Base-by-base conservation (phyloP, 2,888 invertebrate species). In the Machimus rusticus region DNA sequence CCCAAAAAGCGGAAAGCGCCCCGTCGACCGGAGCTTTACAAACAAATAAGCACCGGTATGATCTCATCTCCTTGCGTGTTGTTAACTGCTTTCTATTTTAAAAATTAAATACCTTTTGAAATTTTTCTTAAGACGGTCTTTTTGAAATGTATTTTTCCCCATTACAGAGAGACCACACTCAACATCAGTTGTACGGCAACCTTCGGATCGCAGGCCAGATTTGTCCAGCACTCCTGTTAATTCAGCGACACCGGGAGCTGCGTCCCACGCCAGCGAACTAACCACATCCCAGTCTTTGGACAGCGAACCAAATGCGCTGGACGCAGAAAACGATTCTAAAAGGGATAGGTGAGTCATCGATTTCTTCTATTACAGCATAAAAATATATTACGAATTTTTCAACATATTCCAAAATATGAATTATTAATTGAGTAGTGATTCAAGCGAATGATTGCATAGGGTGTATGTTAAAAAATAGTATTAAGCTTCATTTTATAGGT, bases 201-300 rank as follows among this genome's bases (percentile, higher is more conserved):
- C 92, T 23, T 93, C 93, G 88, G 93, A 93, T 90, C 92, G 93
- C 87, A 90, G 92, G 88, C 91, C 92, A 89, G 93, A 93, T 91
- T 91, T 90, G 87, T 90, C 89, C 28, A 92, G 91, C 89, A 90
- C 91, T 87, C 91, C 92, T 43, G 87, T 91, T 86, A 91, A 90
- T 46, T 91, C 92, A 74, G 91, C 91, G 90, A 91, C 91, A 88
- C 0, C 51, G 5, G 90, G 86, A 74, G 46, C 85, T 87, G 39
- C 91, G 87, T 90, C 90, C 81, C 90, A 90, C 86, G 87, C 89
- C 87, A 89, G 88, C 88, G 90, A 90, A 46, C 87, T 88, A 43
- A 90, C 39, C 90, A 90, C 87, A 89, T 89, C 91, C 89, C 89
- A 92, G 90, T 90, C 90, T 46, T 82, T 89, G 82, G 90, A 90